Conservation (phyloP, 2,888 invertebrate species). For the Aethes cnicana region DNA sequence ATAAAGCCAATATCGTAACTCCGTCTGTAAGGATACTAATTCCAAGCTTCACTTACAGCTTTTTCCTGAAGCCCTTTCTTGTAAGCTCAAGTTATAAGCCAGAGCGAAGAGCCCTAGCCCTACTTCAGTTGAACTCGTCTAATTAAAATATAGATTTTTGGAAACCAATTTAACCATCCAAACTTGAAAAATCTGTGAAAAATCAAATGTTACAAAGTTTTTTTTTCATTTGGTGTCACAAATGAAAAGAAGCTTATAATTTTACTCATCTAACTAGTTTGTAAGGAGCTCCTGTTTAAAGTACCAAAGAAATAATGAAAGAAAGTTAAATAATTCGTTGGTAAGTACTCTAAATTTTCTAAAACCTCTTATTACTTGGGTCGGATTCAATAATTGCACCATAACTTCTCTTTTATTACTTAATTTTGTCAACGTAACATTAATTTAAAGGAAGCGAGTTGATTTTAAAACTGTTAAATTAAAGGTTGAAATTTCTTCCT, state of each 20-base stretch:
- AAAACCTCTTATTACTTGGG: slow-evolving; percentile 14
- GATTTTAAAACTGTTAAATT: slow-evolving; percentile 44
- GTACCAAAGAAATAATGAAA: too few relatives aligned
- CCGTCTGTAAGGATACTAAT: slow-evolving; percentile 42
- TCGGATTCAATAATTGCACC: slow-evolving; percentile 40
- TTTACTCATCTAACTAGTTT: too few relatives aligned
- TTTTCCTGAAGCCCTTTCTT: slow-evolving; percentile 22
- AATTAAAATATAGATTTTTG: too few relatives aligned
- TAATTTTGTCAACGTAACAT: slow-evolving; percentile 50
- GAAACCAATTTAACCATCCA: too few relatives aligned
- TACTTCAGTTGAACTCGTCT: too few relatives aligned
- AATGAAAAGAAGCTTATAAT: slow-evolving; percentile 2
- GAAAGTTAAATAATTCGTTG: too few relatives aligned
- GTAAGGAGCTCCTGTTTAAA: too few relatives aligned
- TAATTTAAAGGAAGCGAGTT: slow-evolving; percentile 49
- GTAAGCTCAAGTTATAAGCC: slow-evolving; percentile 25
- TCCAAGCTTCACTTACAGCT: slow-evolving; percentile 39
- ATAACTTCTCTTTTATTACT: slow-evolving; percentile 56
- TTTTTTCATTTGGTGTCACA: neutral
- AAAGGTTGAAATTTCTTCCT: slow-evolving; percentile 30
- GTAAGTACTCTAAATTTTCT: neutral
- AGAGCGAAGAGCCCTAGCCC: too few relatives aligned
- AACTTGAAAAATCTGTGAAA: too few relatives aligned
- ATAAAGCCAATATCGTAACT: slow-evolving; percentile 43
- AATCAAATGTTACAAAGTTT: too few relatives aligned